Evolutionary conservation across 2,797 vertebrate species (phyloP).

Genomic region (Coendou prehensilis): DNA sequence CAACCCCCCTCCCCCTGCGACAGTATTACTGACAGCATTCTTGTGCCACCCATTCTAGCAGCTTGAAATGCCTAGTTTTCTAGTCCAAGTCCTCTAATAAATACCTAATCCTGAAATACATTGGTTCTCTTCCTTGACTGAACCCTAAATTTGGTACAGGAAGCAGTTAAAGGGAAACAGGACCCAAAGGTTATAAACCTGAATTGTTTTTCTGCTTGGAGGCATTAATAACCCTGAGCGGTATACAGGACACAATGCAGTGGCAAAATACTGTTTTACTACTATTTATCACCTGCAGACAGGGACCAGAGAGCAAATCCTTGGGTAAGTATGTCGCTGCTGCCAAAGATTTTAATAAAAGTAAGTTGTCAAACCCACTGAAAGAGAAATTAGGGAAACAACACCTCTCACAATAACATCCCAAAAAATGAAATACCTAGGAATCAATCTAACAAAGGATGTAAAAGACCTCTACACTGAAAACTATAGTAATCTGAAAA

Average conservation of each 20-base stretch:
- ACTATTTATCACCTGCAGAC: not conserved
- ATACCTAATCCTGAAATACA: not conserved
- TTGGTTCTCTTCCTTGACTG: constrained; percentile 25
- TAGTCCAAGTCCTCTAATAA: constrained; percentile 41
- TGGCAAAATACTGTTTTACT: constrained; percentile 4
- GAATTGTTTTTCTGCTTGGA: constrained; percentile 24
- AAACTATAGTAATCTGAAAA: no score
- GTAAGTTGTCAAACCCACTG: not conserved
- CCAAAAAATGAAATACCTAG: no score
- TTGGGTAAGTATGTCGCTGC: constrained; percentile 21
- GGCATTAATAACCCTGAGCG: constrained; percentile 24
- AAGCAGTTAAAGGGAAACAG: constrained; percentile 9
- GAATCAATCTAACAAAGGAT: no score
- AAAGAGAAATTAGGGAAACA: no score
- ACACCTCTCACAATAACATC: no score
- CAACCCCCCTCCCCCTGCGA: not conserved
- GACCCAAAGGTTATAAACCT: constrained; percentile 41
- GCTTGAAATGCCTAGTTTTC: constrained; percentile 20
- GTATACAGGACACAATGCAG: not conserved
- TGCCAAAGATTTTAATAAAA: constrained; percentile 2
- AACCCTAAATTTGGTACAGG: constrained; percentile 41
- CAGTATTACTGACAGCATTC: not conserved
- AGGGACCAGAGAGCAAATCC: constrained; percentile 40
- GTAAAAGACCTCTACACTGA: no score
- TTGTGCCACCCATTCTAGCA: not conserved